Evolutionary conservation across 2,113 vertebrate species (phyloP), one percentile per base, ranked within the genome.

Genomic region (Cryptotis parvus): DNA sequence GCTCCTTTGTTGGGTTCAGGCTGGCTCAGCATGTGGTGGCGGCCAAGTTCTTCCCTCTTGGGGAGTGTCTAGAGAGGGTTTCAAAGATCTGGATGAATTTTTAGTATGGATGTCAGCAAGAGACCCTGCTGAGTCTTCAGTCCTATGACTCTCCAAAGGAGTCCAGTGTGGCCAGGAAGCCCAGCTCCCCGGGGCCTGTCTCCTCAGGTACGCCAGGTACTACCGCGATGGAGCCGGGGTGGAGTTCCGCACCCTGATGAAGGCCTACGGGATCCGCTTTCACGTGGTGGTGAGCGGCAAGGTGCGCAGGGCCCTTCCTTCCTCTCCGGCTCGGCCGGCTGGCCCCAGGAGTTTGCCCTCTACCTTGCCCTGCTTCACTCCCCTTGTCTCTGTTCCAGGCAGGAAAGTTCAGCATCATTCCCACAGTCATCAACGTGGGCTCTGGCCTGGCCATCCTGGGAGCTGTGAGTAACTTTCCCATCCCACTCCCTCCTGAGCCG

Each of bases 241-340:
- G 0, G 98, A 98, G 26, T 99, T 97, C 95, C 97, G 99, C 65
- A 99, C 98, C 0, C 97, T 99, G 79, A 98, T 98, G 87, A 99
- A 99, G 97, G 99, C 99, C 0, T 99, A 98, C 0, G 99, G 99
- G 12, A 99, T 99, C 97, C 99, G 99, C 92, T 99, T 99, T n/a
- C 99, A 99, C 20, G 99, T 99, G 93, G 98, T 99, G 97, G 98
- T 99, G 68, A 99, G 98, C 0, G 99, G 99, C 92, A 97, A 99
- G 99, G 99, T 99, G 86, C 77, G 97, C 73, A 76, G 6, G 6
- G 1, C 2, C 1, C 0, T 6, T 49, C 45, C 39, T 41, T 63
- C 14, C 9, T 0, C 27, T 61, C 73, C 39, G 45, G 87, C 73
- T 1, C 33, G 82, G 78, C 20, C 12, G n/a, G 55, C 4, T 7